A percentile compares a stretch with the other conserved stretches of the same genome.
Evolutionary conservation across 2,888 invertebrate species (phyloP).

Genomic region (Limnephilus auricula): DNA sequence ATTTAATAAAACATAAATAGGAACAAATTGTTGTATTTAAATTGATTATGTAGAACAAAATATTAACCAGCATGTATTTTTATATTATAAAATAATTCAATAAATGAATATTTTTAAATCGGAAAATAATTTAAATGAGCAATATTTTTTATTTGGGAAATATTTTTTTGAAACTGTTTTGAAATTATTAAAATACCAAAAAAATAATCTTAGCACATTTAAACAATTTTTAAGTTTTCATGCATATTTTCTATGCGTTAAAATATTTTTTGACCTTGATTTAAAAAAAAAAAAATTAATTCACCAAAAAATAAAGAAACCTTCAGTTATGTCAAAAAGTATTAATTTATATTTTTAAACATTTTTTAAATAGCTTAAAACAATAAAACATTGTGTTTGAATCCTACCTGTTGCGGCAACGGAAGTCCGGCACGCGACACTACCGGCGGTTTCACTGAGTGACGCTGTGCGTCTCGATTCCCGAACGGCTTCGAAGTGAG

Average conservation of each 20-base stretch:
- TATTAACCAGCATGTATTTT: too few relatives aligned
- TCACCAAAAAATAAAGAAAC: background rate
- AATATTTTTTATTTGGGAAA: too few relatives aligned
- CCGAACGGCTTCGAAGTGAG: conserved; percentile 42
- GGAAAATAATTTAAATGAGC: too few relatives aligned
- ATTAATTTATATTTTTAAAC: background rate
- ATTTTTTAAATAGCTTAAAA: background rate
- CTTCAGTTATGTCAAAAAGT: background rate
- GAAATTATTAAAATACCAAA: too few relatives aligned
- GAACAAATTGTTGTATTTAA: too few relatives aligned
- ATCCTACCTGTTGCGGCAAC: conserved; percentile 53
- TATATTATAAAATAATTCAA: too few relatives aligned
- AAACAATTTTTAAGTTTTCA: too few relatives aligned
- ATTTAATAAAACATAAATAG: too few relatives aligned
- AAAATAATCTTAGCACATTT: too few relatives aligned
- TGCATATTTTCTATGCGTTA: background rate
- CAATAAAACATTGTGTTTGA: background rate
- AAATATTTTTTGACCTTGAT: background rate
- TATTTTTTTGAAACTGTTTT: too few relatives aligned
- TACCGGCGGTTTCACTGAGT: conserved; percentile 7
- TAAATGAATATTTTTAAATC: too few relatives aligned
- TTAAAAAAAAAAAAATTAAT: background rate
- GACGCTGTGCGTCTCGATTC: conserved; percentile 31
- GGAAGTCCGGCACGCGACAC: conserved; percentile 34
- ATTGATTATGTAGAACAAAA: too few relatives aligned